These are phyloP conservation scores for Calliphora vicina DNA, from an alignment of 1,140 invertebrate species.

Conservation along the genomic window DNA sequence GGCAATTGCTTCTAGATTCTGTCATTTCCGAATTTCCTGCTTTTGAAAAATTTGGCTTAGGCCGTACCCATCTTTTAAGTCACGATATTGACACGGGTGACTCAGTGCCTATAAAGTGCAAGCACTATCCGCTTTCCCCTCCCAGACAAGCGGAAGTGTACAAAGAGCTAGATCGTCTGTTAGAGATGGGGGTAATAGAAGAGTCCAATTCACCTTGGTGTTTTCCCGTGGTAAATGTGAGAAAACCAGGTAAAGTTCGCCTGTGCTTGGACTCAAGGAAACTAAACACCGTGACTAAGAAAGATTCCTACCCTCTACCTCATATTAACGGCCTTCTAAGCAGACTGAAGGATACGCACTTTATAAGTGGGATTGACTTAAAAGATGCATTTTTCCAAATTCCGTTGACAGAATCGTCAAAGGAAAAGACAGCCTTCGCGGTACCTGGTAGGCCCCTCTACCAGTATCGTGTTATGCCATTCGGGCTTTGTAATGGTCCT, in stretches of 20 bases:
- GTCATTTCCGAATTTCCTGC: not conserved
- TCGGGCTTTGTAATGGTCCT: conserved; percentile 13
- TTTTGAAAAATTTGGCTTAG: conserved; percentile 13
- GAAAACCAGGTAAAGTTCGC: not conserved
- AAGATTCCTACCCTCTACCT: conserved; percentile 6
- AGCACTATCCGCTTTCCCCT: not conserved
- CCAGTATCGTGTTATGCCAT: not conserved
- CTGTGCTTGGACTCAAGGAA: conserved; percentile 6
- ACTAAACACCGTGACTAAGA: not conserved
- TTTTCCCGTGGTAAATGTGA: not conserved
- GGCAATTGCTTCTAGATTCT: not conserved
- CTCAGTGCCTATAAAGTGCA: not conserved
- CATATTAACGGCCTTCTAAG: conserved; percentile 1
- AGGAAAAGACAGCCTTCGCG: no score
- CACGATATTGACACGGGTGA: conserved; percentile 24
- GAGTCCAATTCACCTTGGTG: not conserved
- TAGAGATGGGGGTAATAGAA: not conserved
- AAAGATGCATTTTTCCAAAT: no score
- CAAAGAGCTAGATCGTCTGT: not conserved
- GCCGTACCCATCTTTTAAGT: conserved; percentile 15
- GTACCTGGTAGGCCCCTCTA: not conserved
- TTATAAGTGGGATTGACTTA: no score
- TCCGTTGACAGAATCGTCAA: not conserved
- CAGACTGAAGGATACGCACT: no score
- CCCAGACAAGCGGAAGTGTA: conserved; percentile 12